Evolutionary conservation across 2,888 invertebrate genomes (phyloP), one percentile per base, ranked within the genome.

Genomic region (Acutogordius australiensis): DNA sequence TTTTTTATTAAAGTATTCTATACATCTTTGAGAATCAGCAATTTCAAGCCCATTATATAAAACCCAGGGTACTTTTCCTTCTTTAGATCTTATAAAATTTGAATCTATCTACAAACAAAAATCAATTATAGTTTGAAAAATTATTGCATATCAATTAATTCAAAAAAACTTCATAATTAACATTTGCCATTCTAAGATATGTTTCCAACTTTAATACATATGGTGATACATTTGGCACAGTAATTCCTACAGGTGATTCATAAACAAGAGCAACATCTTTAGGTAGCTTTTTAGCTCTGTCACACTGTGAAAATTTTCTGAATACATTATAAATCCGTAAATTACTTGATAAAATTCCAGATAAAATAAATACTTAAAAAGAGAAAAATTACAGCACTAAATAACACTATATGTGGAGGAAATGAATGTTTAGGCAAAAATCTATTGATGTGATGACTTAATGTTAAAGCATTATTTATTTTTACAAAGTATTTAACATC

Each of bases 131-230:
- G 8, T 21, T 51, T 51, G 8, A 51, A 51, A 21, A 8, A 21
- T 23, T 51, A 51, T 23, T n/a, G 23, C 23, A 37, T 37, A 37
- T 37, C n/a, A 13, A n/a, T 37, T 37, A 37, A n/a, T 37, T 37
- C 8, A n/a, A 28, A 8, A 21, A 62, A 65, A 70, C 70, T 66
- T 68, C 64, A 63, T 71, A 72, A 4, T 68, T 69, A 45, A 71
- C 69, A 59, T 67, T 67, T 1, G 67, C 66, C 68, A 71, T 68
- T 8, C 72, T 63, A 27, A 71, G 64, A 62, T 68, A 72, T 1
- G 71, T 72, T 64, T 72, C 70, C 60, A 72, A 63, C 62, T 72
- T 72, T 27, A 72, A 63, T 0, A 68, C 67, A 64, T 70, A 72
- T 1, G 71, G 70, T 2, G 71, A 71, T 1, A 68, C 61, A 61